Percentiles rank a stretch among this genome's conserved stretches.
Conservation (phyloP, 2,113 vertebrate genomes). For the Eubucco bourcierii region DNA sequence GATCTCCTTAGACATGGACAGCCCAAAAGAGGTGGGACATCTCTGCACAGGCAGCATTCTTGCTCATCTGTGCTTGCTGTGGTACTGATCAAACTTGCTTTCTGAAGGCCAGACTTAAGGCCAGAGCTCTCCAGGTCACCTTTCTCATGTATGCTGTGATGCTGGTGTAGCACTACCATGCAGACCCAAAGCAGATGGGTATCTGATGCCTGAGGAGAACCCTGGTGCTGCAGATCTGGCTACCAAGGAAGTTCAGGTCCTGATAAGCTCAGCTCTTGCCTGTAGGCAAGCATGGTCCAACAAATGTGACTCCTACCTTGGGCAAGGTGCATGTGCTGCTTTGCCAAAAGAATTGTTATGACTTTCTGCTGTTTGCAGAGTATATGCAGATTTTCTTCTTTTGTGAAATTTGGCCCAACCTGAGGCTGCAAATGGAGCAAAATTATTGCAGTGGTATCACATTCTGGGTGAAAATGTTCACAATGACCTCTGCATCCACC, state of each 20-base stretch:
- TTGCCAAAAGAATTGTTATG: not conserved
- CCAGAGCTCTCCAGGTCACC: not conserved
- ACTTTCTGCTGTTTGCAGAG: not conserved
- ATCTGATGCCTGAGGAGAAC: not conserved
- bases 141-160: accelerated
- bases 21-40: not conserved
- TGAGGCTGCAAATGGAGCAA: not conserved
- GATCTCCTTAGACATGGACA: not conserved
- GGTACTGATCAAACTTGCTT: not conserved
- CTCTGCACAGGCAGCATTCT: accelerated
- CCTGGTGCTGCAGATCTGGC: not conserved
- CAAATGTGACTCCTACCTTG: not conserved
- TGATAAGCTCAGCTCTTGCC: not conserved
- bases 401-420: not conserved
- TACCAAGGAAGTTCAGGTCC: not conserved
- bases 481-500: not conserved
- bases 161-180: not conserved
- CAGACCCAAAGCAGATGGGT: not conserved
- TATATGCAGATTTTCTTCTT: accelerated
- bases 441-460: accelerated
- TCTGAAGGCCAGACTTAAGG: not conserved
- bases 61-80: accelerated
- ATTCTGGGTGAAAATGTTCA: not conserved
- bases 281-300: not conserved
- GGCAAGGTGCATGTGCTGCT: not conserved